Percentiles rank a stretch among this genome's conserved stretches.
Conservation (phyloP, 30 jellyfish, hydroid and myxozoan species). For the Clytia hemisphaerica region DNA sequence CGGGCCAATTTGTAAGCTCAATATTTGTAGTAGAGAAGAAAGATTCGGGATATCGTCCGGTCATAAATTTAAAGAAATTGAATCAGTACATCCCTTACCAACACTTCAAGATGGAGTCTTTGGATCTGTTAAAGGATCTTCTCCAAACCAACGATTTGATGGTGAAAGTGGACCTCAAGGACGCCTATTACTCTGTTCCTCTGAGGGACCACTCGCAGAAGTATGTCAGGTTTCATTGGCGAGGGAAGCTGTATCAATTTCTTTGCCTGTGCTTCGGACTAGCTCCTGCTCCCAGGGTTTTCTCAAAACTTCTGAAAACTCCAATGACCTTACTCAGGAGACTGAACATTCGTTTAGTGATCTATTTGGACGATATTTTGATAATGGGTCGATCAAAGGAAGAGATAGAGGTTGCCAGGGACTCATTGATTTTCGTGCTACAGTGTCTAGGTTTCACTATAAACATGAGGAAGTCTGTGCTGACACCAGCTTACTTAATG, state of each 20-base stretch:
- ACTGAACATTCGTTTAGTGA: no score
- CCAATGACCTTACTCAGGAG: no score
- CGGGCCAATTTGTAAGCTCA: background rate
- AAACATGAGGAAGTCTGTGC: no score
- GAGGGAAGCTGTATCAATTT: constrained; percentile 12
- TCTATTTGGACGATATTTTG: no score
- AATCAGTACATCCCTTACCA: constrained; percentile 1
- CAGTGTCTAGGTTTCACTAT: no score
- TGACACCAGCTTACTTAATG: no score
- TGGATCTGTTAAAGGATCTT: constrained; percentile 7
- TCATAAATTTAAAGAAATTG: background rate
- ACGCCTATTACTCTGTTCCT: background rate
- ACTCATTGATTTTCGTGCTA: no score
- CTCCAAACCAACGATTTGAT: background rate
- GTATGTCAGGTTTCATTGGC: background rate
- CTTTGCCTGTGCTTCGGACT: no score
- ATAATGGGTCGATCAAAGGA: no score
- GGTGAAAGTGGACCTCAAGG: background rate
- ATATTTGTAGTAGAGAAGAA: background rate
- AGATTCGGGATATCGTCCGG: constrained; percentile 1
- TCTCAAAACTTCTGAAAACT: no score
- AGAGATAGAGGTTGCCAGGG: no score
- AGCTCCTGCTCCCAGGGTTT: no score
- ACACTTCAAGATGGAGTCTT: background rate
- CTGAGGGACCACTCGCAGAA: background rate